Evolutionary conservation across 1,140 invertebrate species (phyloP).

Genomic region (Choristoneura fumiferana): DNA sequence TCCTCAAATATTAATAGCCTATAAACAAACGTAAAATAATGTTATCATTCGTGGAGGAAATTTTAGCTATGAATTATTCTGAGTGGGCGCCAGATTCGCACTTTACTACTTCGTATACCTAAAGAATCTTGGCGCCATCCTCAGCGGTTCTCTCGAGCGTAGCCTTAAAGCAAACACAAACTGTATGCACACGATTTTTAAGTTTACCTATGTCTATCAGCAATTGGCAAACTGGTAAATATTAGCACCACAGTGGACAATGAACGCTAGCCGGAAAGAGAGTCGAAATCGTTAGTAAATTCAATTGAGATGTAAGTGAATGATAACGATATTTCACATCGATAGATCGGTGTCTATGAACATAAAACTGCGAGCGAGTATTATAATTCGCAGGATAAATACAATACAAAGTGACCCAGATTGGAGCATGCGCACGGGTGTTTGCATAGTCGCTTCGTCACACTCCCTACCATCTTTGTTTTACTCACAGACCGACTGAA

Average conservation of each 20-base stretch:
- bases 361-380: conserved; percentile 28
- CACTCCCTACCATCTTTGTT: conserved; percentile 59
- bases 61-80: too few species aligned
- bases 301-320: too few species aligned
- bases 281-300: too few species aligned
- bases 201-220: conserved; percentile 37
- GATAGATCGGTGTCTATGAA: background rate
- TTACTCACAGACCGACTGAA: conserved; percentile 50
- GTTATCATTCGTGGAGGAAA: too few species aligned
- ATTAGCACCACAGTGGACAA: conserved; percentile 13
- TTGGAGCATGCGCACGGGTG: conserved; percentile 40
- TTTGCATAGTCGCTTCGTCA: conserved; percentile 55
- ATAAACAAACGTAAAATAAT: too few species aligned
- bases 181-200: conserved; percentile 48
- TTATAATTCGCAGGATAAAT: conserved; percentile 56
- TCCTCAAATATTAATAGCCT: too few species aligned
- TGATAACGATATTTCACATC: background rate
- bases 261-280: conserved; percentile 3
- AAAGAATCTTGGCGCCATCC: conserved; percentile 55
- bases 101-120: background rate
- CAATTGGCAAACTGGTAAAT: conserved; percentile 27
- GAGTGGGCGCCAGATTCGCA: too few species aligned
- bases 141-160: conserved; percentile 30
- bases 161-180: conserved; percentile 43
- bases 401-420: conserved; percentile 59